Evolutionary conservation across 2,797 vertebrate species (phyloP).

Genomic region (Diglossa cyanea): DNA sequence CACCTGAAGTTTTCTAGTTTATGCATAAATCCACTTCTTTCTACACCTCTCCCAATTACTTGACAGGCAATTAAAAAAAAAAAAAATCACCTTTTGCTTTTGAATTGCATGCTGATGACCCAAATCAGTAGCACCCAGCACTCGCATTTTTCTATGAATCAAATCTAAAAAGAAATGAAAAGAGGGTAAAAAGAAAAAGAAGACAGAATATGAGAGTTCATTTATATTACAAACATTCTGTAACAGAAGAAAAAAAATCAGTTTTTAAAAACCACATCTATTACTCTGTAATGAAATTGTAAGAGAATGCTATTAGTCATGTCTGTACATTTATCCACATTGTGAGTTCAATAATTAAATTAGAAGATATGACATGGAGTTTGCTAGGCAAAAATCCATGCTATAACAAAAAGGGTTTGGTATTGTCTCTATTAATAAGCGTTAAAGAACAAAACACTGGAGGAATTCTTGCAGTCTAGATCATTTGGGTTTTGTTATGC

Average conservation of each 20-base stretch:
- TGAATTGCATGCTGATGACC: conserved; percentile 19
- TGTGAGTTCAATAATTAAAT: conserved; percentile 54
- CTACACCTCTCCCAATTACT: conserved; percentile 10
- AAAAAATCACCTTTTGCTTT: conserved; percentile 16
- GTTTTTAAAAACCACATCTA: not conserved
- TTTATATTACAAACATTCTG: conserved; percentile 28
- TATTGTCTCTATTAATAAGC: conserved; percentile 64
- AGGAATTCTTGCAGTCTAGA: conserved; percentile 27
- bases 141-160: not conserved
- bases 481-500: conserved; percentile 50
- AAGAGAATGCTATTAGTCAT: conserved; percentile 29
- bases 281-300: conserved; percentile 41
- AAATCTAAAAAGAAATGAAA: conserved; percentile 16
- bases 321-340: conserved; percentile 34
- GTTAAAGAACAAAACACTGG: conserved; percentile 50
- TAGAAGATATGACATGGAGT: conserved; percentile 31
- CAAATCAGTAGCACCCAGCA: not conserved
- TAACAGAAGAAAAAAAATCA: not conserved
- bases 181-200: not conserved
- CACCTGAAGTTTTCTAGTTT: conserved; percentile 27
- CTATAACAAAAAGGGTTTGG: conserved; percentile 26
- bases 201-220: not conserved
- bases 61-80: not conserved
- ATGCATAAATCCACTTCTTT: conserved; percentile 23
- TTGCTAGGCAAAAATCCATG: conserved; percentile 28